Conservation (phyloP, 2,113 vertebrate species). For the Fregetta grallaria region DNA sequence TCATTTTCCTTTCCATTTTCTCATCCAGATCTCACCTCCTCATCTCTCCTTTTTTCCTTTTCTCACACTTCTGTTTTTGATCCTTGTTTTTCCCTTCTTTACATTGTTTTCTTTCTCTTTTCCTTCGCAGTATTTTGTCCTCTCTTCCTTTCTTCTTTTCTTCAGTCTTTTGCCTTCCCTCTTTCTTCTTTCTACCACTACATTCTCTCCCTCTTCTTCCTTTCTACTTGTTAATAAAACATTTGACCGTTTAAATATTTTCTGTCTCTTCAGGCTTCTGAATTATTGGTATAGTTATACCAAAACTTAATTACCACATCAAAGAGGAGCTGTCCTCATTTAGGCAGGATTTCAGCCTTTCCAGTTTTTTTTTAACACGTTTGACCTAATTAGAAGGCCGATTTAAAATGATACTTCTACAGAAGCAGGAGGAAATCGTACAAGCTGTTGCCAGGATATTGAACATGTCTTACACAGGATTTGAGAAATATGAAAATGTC, state of each 20-base stretch:
- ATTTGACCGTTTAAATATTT: constrained; percentile 20
- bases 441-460: not conserved
- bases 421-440: not conserved
- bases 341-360: constrained; percentile 21
- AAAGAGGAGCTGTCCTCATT: constrained; percentile 48
- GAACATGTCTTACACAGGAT: not conserved
- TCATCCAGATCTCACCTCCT: not conserved
- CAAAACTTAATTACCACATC: constrained; percentile 59
- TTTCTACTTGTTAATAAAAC: constrained; percentile 4
- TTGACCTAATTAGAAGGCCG: constrained; percentile 47
- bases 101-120: not conserved
- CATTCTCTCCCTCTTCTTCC: not conserved
- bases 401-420: constrained; percentile 7
- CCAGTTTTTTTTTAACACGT: not conserved
- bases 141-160: not conserved
- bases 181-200: not conserved
- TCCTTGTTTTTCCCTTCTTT: not conserved
- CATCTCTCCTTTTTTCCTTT: not conserved
- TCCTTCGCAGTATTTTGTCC: not conserved
- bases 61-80: not conserved
- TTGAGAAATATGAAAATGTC: not conserved
- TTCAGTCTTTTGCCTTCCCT: not conserved
- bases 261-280: constrained; percentile 22
- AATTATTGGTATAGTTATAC: constrained; percentile 25
- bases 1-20: not conserved